Conservation (phyloP, 2,113 vertebrate species). For the Atlantisia rogersi region DNA sequence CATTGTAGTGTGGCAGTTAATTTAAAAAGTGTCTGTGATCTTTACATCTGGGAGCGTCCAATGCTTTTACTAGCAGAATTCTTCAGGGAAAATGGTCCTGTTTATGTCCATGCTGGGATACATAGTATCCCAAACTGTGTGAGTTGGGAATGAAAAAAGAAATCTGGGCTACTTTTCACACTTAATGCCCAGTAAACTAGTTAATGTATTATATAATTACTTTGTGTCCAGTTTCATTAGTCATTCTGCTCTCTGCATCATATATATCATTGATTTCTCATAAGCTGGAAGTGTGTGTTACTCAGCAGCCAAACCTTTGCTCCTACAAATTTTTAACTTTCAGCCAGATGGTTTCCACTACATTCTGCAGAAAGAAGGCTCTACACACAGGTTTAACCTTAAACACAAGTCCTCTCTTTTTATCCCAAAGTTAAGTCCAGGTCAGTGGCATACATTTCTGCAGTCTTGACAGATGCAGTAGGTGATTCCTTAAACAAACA, state of each 20-base stretch:
- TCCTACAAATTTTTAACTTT: not conserved
- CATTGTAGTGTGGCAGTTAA: not conserved
- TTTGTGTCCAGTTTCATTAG: not conserved
- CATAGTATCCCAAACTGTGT: not conserved
- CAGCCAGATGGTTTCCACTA: not conserved
- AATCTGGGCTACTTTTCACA: not conserved
- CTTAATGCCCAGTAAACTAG: not conserved
- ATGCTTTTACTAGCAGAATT: not conserved
- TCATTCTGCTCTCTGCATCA: not conserved
- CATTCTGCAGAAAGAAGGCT: not conserved
- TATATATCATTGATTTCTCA: not conserved
- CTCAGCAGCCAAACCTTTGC: not conserved
- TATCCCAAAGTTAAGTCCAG: not conserved
- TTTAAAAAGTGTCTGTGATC: not conserved
- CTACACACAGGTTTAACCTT: not conserved
- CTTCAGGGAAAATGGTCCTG: not conserved
- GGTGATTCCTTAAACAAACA: slow-evolving; percentile 27
- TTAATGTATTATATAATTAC: not conserved
- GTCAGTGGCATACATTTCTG: not conserved
- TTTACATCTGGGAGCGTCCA: not conserved
- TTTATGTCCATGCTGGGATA: not conserved
- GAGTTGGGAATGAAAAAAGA: not conserved
- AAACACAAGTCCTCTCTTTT: not conserved
- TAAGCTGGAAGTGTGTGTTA: not conserved
- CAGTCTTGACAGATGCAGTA: not conserved